Conservation (phyloP, 2,797 vertebrate genomes). For the Amazona finschi region DNA sequence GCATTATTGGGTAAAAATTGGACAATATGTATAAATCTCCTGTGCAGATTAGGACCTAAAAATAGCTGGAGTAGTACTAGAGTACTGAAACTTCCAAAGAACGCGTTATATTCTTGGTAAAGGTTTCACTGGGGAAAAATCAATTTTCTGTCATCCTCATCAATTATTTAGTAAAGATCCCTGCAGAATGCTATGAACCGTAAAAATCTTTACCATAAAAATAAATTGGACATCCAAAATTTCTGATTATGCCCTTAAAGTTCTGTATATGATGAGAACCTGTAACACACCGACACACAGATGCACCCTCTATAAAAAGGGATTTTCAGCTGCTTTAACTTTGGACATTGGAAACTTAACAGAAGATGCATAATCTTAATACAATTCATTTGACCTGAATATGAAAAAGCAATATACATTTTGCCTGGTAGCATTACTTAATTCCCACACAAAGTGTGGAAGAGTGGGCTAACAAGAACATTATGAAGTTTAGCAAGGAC, state of each 20-base stretch:
- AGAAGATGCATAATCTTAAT: neutral
- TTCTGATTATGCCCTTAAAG: neutral
- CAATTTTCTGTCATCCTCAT: neutral
- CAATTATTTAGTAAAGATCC: neutral
- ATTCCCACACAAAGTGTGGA: neutral
- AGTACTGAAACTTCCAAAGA: neutral
- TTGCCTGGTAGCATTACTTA: neutral
- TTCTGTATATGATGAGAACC: neutral
- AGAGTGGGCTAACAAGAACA: neutral
- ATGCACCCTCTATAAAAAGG: neutral
- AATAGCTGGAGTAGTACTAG: neutral
- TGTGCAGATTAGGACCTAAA: neutral
- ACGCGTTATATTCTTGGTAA: neutral
- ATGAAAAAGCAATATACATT: neutral
- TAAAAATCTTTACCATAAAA: neutral
- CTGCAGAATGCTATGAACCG: neutral
- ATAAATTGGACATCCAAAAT: neutral
- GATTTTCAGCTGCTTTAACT: neutral
- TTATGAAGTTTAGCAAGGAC: neutral
- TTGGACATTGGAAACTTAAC: neutral
- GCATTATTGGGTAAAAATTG: neutral
- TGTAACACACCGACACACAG: neutral
- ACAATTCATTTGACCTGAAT: neutral
- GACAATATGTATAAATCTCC: neutral
- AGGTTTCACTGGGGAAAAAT: neutral